phyloP scores from a whole-genome alignment of 92 coral and sea anemone species.

The Phenganax stokvisi region DNA sequence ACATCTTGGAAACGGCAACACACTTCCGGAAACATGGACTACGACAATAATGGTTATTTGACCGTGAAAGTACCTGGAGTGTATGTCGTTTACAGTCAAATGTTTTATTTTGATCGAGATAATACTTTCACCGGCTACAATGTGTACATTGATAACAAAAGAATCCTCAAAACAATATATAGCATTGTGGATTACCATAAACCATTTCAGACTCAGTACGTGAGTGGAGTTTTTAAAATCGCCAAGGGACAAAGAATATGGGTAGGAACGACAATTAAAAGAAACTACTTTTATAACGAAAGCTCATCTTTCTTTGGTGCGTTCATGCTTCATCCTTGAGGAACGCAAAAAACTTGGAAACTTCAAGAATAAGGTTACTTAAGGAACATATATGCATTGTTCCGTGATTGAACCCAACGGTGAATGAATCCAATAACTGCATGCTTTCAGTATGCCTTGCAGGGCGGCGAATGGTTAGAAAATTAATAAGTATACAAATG shows the following conservation, averaged over 20 bases:
- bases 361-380: background rate
- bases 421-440: no score
- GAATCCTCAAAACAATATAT: slow-evolving; percentile 61
- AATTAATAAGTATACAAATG: no score
- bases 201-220: slow-evolving; percentile 58
- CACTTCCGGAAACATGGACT: slow-evolving; percentile 53
- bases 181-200: slow-evolving; percentile 41
- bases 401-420: no score
- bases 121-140: slow-evolving; percentile 59
- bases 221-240: slow-evolving; percentile 58
- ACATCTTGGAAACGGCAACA: slow-evolving; percentile 62
- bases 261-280: slow-evolving; percentile 33
- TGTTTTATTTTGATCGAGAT: slow-evolving; percentile 74
- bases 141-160: slow-evolving; percentile 52
- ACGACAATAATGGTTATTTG: slow-evolving; percentile 62
- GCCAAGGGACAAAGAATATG: slow-evolving; percentile 50
- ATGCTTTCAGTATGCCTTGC: no score
- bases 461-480: no score
- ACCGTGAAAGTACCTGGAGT: slow-evolving; percentile 63
- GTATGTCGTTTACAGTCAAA: slow-evolving; percentile 85
- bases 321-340: slow-evolving; percentile 48
- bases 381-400: no score
- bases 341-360: background rate
- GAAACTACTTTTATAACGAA: slow-evolving; percentile 40
- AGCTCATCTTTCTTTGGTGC: slow-evolving; percentile 63